Percentiles rank a stretch among this genome's conserved stretches.
Conservation (phyloP, 1,140 invertebrate genomes). For the Eriocheir sinensis region DNA sequence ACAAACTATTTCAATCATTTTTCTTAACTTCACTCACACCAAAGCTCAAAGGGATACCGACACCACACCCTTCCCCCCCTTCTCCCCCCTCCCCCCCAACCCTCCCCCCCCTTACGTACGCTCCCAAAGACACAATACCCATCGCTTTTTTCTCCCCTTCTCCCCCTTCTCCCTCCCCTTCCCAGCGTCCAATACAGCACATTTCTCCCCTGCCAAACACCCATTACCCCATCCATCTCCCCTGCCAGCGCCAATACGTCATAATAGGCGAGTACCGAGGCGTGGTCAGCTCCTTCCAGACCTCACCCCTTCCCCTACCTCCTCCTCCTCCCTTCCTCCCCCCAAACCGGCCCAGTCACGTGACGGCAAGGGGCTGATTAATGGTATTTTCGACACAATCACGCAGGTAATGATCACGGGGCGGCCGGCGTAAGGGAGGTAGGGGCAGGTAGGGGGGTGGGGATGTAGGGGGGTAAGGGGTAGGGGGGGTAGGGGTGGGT, state of each 20-base stretch:
- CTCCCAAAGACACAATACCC: no score
- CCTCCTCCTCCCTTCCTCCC: no score
- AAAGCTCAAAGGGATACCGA: no score
- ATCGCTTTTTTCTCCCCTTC: no score
- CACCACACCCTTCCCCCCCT: not conserved
- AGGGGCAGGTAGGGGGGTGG: not conserved
- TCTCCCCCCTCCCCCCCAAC: not conserved
- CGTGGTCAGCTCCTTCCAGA: not conserved
- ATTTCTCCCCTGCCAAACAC: not conserved
- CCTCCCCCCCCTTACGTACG: no score
- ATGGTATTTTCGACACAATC: conserved; percentile 55
- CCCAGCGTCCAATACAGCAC: no score
- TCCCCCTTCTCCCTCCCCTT: not conserved
- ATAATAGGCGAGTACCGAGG: not conserved
- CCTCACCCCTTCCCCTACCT: no score
- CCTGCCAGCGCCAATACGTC: not conserved
- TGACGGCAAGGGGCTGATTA: conserved; percentile 53
- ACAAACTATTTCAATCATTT: no score
- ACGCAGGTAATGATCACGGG: not conserved
- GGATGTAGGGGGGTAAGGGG: not conserved
- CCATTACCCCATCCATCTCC: not conserved
- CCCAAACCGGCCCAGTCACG: not conserved
- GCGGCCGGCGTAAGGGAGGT: not conserved
- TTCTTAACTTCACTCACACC: no score
- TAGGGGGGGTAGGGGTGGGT: not conserved